These are phyloP conservation scores for Lathamus discolor DNA, from an alignment of 2,113 vertebrate species.

Conservation along the genomic window DNA sequence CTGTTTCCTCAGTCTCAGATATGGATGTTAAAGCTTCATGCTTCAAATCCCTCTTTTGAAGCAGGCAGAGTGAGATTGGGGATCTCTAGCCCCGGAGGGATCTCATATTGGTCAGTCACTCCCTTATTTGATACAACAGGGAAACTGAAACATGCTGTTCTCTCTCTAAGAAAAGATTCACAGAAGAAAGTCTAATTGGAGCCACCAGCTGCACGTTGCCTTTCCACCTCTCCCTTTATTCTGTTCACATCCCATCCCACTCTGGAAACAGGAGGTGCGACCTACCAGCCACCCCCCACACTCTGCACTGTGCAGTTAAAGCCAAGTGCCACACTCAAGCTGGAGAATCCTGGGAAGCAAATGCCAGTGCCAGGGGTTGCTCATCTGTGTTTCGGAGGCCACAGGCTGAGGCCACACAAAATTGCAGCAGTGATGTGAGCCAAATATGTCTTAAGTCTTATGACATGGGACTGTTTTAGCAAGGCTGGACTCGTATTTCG, in stretches of 20 bases:
- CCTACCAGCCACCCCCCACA: accelerated
- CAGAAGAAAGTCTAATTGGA: background rate
- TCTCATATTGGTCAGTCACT: accelerated
- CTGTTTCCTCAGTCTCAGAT: background rate
- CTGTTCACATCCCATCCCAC: background rate
- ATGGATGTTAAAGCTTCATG: background rate
- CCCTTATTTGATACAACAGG: background rate
- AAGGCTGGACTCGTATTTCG: background rate
- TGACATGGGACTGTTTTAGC: background rate
- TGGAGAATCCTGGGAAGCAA: background rate
- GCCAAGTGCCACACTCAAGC: background rate
- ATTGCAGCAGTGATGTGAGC: accelerated
- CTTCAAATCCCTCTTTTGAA: background rate
- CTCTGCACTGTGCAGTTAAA: background rate
- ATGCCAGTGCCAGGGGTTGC: background rate
- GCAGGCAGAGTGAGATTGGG: accelerated
- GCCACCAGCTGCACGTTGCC: background rate
- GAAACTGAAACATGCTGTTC: background rate
- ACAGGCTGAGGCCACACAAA: background rate
- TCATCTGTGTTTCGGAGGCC: background rate
- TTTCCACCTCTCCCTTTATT: background rate
- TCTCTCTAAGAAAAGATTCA: background rate
- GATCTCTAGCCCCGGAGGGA: background rate
- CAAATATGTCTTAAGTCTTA: background rate
- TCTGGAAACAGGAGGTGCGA: background rate